These are phyloP conservation scores for Erinaceus europaeus DNA, from an alignment of 2,113 vertebrate species.

Conservation along the genomic window DNA sequence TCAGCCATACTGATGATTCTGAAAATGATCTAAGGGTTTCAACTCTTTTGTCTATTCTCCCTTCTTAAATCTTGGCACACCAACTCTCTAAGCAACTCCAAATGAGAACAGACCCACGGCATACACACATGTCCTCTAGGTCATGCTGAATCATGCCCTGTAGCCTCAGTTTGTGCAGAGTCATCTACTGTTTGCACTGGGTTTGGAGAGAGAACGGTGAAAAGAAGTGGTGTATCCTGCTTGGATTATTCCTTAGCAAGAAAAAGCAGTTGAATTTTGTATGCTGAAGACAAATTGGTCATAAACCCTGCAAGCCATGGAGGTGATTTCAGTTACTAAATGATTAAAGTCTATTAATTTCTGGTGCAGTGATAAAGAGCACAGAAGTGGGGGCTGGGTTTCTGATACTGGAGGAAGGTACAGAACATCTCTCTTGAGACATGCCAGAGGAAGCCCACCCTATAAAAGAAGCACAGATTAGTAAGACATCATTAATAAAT, in stretches of 20 bases:
- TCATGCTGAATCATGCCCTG: background rate
- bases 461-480: slow-evolving; percentile 61
- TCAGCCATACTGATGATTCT: background rate
- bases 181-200: background rate
- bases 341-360: slow-evolving; percentile 68
- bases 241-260: background rate
- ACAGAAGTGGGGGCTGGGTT: background rate
- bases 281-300: slow-evolving; percentile 65
- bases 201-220: background rate
- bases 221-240: background rate
- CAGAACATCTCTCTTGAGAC: background rate
- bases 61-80: background rate
- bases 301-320: slow-evolving; percentile 46
- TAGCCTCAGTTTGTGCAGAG: background rate
- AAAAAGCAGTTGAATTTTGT: background rate
- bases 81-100: background rate
- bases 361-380: background rate
- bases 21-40: background rate
- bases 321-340: slow-evolving; percentile 69
- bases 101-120: background rate
- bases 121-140: background rate
- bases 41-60: background rate
- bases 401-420: slow-evolving; percentile 36
- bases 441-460: slow-evolving; percentile 40
- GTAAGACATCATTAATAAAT: slow-evolving; percentile 84